A percentile compares a stretch with the other conserved stretches of the same genome.
phyloP scores from a whole-genome alignment of 2,797 vertebrate genomes.

The Yasuhikotakia modesta region DNA sequence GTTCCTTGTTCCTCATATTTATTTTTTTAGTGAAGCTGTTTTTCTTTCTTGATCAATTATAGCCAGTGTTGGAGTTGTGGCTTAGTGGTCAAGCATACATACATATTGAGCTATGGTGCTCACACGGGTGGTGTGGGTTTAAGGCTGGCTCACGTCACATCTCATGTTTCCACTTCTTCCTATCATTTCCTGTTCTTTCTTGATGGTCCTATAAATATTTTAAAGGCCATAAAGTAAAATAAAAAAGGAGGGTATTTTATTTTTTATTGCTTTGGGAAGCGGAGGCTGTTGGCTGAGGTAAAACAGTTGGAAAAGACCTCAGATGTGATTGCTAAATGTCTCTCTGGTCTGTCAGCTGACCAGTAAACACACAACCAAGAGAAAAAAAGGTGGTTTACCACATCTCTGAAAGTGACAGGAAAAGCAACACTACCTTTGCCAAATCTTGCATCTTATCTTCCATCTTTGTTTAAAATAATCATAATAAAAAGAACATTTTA shows the following conservation, averaged over 20 bases:
- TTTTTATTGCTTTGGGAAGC: background rate
- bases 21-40: too few relatives aligned
- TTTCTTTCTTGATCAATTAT: too few relatives aligned
- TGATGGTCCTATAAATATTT: slow-evolving; percentile 6
- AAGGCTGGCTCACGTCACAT: too few relatives aligned
- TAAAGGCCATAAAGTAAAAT: slow-evolving; percentile 6
- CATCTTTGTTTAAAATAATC: slow-evolving; percentile 8
- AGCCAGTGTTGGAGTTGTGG: too few relatives aligned
- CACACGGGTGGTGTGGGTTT: too few relatives aligned
- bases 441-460: slow-evolving; percentile 8
- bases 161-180: background rate
- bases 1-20: background rate
- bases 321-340: slow-evolving; percentile 28
- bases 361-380: slow-evolving; percentile 19
- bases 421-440: slow-evolving; percentile 15
- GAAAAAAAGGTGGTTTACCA: background rate
- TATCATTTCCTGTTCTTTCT: background rate
- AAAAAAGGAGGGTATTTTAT: background rate
- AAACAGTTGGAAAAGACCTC: background rate
- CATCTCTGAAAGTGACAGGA: background rate
- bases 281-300: background rate
- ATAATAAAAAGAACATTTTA: slow-evolving; percentile 1
- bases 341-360: slow-evolving; percentile 10
- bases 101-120: too few relatives aligned
- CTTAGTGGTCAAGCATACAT: too few relatives aligned